Conservation (phyloP, 2,113 vertebrate species). For the Talpa occidentalis region DNA sequence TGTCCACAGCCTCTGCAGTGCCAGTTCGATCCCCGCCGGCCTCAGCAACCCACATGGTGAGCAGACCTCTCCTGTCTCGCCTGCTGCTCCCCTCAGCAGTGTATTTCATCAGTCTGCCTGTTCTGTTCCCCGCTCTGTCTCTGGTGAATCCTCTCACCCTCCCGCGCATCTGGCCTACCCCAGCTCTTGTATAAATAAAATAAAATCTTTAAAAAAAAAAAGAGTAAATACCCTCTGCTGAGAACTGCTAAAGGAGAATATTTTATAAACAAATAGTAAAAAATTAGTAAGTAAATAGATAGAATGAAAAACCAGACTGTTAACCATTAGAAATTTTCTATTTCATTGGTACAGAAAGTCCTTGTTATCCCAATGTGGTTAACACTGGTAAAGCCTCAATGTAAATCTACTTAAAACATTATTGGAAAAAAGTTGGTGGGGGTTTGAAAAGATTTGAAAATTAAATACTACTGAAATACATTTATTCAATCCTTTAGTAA, state of each 20-base stretch:
- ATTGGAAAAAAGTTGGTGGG: conserved; percentile 12
- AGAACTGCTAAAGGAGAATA: background rate
- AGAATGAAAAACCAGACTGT: background rate
- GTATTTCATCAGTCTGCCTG: too few relatives aligned
- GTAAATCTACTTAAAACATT: conserved; percentile 60
- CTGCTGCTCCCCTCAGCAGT: too few relatives aligned
- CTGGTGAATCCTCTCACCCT: too few relatives aligned
- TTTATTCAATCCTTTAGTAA: background rate
- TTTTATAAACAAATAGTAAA: conserved; percentile 53
- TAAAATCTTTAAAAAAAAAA: too few relatives aligned
- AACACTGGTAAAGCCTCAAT: conserved; percentile 7
- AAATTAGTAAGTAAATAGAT: background rate
- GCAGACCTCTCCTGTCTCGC: too few relatives aligned
- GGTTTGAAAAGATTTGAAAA: conserved; percentile 19
- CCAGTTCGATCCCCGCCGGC: too few relatives aligned
- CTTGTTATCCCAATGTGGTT: background rate
- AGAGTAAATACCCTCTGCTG: background rate
- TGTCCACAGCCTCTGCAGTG: too few relatives aligned
- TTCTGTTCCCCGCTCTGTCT: too few relatives aligned
- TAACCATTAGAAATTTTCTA: background rate
- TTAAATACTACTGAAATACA: conserved; percentile 50
- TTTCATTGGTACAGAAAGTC: background rate
- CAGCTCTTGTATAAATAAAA: too few relatives aligned
- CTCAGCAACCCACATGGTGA: too few relatives aligned
- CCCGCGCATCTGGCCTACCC: too few relatives aligned